Conservation (phyloP, 2,888 invertebrate genomes). For the Tupiocoris notatus region DNA sequence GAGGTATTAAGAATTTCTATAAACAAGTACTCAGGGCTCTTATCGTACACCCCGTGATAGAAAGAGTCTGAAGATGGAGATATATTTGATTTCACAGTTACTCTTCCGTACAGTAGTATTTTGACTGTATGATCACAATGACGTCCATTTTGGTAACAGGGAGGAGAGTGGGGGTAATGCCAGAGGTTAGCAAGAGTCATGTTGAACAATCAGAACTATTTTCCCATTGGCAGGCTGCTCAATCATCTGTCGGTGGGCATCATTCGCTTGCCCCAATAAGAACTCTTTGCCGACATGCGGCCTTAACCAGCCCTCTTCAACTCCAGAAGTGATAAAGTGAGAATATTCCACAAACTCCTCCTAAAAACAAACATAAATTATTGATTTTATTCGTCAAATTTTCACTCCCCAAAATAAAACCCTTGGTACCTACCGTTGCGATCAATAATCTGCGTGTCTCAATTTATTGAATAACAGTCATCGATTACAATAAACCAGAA, state of each 20-base stretch:
- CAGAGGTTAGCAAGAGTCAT: too few species aligned
- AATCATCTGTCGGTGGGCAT: constrained; percentile 52
- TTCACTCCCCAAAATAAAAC: too few species aligned
- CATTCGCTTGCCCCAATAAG: constrained; percentile 53
- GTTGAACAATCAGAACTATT: constrained; percentile 20
- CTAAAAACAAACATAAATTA: constrained; percentile 50
- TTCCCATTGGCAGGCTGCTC: constrained; percentile 23
- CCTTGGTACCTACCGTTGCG: too few species aligned
- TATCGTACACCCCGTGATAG: neutral
- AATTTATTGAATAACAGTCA: too few species aligned
- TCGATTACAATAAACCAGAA: too few species aligned
- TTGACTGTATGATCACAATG: too few species aligned
- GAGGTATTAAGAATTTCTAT: neutral
- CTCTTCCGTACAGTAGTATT: too few species aligned
- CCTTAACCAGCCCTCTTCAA: constrained; percentile 54
- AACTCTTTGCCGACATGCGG: constrained; percentile 56
- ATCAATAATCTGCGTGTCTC: too few species aligned
- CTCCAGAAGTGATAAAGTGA: constrained; percentile 54
- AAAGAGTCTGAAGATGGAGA: too few species aligned
- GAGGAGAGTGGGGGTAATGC: too few species aligned
- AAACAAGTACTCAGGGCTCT: neutral
- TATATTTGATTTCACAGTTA: too few species aligned
- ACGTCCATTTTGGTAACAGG: too few species aligned
- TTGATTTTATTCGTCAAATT: neutral
- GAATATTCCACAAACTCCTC: constrained; percentile 54